Percentiles rank a stretch among this genome's conserved stretches.
Evolutionary conservation across 2,888 invertebrate species (phyloP).

Genomic region (Torymus auratus): DNA sequence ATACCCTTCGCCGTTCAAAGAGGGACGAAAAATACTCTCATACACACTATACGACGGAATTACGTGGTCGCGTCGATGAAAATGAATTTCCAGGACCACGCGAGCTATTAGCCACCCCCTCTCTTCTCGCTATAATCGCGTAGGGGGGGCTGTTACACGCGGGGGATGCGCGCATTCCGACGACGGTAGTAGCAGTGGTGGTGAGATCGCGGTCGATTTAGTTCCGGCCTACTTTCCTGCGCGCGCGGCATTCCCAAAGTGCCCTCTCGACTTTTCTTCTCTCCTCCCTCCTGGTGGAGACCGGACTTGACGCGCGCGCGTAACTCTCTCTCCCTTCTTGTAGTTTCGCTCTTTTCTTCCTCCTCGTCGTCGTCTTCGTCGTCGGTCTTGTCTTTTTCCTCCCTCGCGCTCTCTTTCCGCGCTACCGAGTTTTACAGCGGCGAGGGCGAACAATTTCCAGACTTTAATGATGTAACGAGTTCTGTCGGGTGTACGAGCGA

Average conservation of each 20-base stretch:
- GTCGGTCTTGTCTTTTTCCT: background rate
- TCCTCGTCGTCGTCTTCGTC: background rate
- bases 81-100: constrained; percentile 55
- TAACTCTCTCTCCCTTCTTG: too few relatives aligned
- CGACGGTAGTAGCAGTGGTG: background rate
- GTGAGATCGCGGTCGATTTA: constrained; percentile 41
- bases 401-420: background rate
- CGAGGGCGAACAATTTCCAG: constrained; percentile 19
- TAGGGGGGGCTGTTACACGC: constrained; percentile 44
- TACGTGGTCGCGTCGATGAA: constrained; percentile 31
- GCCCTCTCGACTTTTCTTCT: constrained; percentile 11
- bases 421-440: background rate
- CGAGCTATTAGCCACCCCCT: constrained; percentile 11
- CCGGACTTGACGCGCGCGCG: too few relatives aligned
- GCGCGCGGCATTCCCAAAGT: background rate
- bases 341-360: too few relatives aligned
- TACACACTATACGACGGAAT: too few relatives aligned
- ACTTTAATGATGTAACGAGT: constrained; percentile 45
- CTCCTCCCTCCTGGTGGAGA: too few relatives aligned
- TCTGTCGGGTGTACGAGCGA: background rate
- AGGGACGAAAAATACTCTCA: too few relatives aligned
- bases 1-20: too few relatives aligned
- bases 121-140: constrained; percentile 47
- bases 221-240: constrained; percentile 55
- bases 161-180: constrained; percentile 35